Percentiles rank a stretch among this genome's conserved stretches.
phyloP scores from a whole-genome alignment of 2,888 invertebrate genomes.

The Sericinus montela region DNA sequence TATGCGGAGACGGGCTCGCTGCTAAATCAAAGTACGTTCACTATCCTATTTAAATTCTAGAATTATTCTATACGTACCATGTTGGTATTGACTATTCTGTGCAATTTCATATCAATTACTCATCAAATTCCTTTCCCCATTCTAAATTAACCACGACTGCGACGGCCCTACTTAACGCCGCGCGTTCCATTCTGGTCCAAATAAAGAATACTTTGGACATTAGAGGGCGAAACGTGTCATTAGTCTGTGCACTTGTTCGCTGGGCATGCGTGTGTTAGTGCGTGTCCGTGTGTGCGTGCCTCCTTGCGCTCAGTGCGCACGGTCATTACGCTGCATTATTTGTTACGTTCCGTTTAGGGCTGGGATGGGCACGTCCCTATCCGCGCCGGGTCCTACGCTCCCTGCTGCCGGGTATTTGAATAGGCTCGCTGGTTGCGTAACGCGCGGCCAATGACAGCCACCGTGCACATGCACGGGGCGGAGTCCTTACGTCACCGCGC shows the following conservation, averaged over 20 bases:
- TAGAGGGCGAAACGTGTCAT: slow-evolving; percentile 45
- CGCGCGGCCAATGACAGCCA: slow-evolving; percentile 74
- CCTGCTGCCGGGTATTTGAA: slow-evolving; percentile 67
- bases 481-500: slow-evolving; percentile 74
- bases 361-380: slow-evolving; percentile 64
- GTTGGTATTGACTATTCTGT: not conserved
- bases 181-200: slow-evolving; percentile 22
- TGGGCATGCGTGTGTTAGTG: slow-evolving; percentile 29
- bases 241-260: slow-evolving; percentile 61
- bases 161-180: slow-evolving; percentile 3
- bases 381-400: slow-evolving; percentile 60
- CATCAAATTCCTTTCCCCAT: not conserved
- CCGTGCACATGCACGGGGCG: slow-evolving; percentile 76
- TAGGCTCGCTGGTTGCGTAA: slow-evolving; percentile 72
- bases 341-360: slow-evolving; percentile 65
- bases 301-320: too few species aligned
- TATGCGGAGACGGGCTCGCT: slow-evolving; percentile 2
- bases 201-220: slow-evolving; percentile 26
- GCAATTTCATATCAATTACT: not conserved
- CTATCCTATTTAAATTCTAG: not conserved
- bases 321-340: slow-evolving; percentile 69
- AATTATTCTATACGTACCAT: not conserved
- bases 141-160: not conserved
- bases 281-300: slow-evolving; percentile 40
- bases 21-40: slow-evolving; percentile 7